Base-by-base conservation (phyloP, 2,888 invertebrate genomes). In the Phoronis australis region DNA sequence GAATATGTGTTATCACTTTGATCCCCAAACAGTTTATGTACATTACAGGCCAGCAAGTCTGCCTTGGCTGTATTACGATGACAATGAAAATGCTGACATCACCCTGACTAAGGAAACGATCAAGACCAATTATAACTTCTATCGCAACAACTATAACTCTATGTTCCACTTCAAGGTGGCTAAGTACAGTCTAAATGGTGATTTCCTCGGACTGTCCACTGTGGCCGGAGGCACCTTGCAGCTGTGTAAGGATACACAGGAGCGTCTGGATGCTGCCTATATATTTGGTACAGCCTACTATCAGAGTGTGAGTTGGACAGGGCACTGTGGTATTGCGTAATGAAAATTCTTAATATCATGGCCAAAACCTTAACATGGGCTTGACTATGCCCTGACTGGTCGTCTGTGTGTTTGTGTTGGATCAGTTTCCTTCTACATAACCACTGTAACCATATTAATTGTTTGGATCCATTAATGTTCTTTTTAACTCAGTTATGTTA, bases 241-340 rank as follows among this genome's bases (percentile, higher is more conserved):
- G 59, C 62, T 79, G 20, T 79, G 79, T 60, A 56, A 62, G 2
- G 65, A 64, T 42, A 61, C 65, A 1, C 57, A 61, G 6, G 52
- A 52, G 6, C 52, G 55, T 25, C 54, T 71, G 27, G 63, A 77
- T 61, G 71, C 75, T 24, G 75, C 77, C 3, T 77, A 61, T 51
- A 54, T 55, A 20, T 78, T 79, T 60, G 79, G 79, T 18, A 71
- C 76, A 9, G 59, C 62, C 18, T 79, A 73, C 54, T 50, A 48
- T 12, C 65, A 68, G 39, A 55, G 58, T 21, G 74, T 74, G 55
- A 63, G 64, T 57, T 9, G 15, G 18, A 9, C 20, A 39, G 9
- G 9, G 40, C 40, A 39, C 9, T 39, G 9, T 12, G 35, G 9
- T n/a, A 9, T 35, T 35, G 35, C 12, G n/a, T 35, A 35, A 35